These are phyloP conservation scores for Nasonovia ribisnigri DNA, from an alignment of 2,888 invertebrate species.

Conservation along the genomic window DNA sequence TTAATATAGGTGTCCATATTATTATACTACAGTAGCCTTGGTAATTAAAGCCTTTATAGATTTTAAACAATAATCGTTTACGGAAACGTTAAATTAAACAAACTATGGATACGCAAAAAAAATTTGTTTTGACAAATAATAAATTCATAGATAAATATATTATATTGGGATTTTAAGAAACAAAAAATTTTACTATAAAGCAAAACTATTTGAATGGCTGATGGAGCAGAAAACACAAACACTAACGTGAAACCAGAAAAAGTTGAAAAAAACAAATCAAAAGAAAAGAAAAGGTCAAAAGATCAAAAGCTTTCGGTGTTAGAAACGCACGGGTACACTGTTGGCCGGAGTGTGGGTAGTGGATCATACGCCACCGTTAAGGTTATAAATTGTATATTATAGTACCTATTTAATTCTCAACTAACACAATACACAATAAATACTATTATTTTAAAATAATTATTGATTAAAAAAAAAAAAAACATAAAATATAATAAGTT, in stretches of 20 bases:
- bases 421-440: not conserved
- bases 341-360: conserved; percentile 83
- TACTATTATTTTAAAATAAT: not conserved
- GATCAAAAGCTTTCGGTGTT: conserved; percentile 75
- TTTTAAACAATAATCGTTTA: not conserved
- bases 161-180: not conserved
- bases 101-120: conserved; percentile 27
- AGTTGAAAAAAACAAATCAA: not conserved
- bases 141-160: not conserved
- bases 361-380: conserved; percentile 88
- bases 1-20: not conserved
- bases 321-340: conserved; percentile 81
- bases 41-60: not conserved
- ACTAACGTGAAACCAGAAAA: not conserved
- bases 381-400: conserved; percentile 71
- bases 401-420: not conserved
- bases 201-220: conserved; percentile 45
- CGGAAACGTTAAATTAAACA: not conserved
- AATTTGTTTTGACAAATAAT: conserved; percentile 12
- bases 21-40: not conserved
- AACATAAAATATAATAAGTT: not conserved
- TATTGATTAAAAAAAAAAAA: not conserved
- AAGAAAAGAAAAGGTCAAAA: not conserved
- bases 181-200: not conserved
- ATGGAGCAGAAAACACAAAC: conserved; percentile 19